Base-by-base conservation (phyloP, 1,140 invertebrate species). In the Panagrolaimus sp. region DNA sequence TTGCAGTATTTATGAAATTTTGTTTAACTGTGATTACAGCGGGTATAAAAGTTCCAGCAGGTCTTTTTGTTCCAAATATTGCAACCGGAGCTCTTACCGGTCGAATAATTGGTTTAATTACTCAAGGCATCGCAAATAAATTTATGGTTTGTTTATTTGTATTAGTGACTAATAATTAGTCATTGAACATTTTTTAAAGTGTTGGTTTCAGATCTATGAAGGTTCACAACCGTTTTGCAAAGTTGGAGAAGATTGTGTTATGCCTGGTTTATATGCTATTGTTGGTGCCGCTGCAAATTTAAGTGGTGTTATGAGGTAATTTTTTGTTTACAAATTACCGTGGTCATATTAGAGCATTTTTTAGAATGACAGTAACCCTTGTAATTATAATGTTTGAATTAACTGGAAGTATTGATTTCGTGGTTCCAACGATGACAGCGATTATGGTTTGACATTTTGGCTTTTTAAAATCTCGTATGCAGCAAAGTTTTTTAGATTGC, bases 311-410 rank as follows among this genome's bases (percentile, higher is more conserved):
- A 99, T 96, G 0, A 69, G 78, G 66, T 57, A 25, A 2, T 14
- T 16, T 57, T 57, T 57, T 23, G 8, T 57, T 57, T 11, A 13
- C 8, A 25, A 20, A 13, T 9, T 57, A 2, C n/a, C 20, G 8
- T 11, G 20, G 8, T 16, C 4, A 57, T n/a, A n/a, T n/a, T n/a
- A 25, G 8, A 1, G 8, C 2, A 1, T 16, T 27, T 57, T 57
- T 13, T 16, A 57, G 51, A 8, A 81, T 81, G 86, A 76, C 85
- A 82, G 95, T 99, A 7, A 98, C 94, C 0, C 84, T 99, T 67
- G 96, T 99, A 63, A 96, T 99, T 38, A 98, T 99, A 61, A 99
- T 98, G 96, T 98, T 98, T 85, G 96, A 99, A 85, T 84, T 99
- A 80, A 98, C 96, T 0, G 96, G 96, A 61, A 93, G 92, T 20